Evolutionary conservation across 1,140 invertebrate genomes (phyloP).

Genomic region (Dendroctonus ponderosae): DNA sequence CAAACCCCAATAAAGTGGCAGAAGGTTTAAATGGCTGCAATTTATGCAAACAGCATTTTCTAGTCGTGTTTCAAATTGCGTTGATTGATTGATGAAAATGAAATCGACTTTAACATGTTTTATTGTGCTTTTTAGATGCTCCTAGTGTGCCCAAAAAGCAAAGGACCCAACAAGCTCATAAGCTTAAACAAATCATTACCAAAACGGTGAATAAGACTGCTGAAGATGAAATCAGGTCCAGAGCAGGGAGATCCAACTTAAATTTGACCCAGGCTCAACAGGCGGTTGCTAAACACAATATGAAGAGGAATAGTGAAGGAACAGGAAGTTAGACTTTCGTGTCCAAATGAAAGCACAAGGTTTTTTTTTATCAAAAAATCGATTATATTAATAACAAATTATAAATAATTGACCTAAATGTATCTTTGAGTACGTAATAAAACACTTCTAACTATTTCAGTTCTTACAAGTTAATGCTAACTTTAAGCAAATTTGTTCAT

Average conservation of each 20-base stretch:
- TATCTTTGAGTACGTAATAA: no score
- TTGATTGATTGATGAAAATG: background rate
- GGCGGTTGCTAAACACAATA: conserved; percentile 50
- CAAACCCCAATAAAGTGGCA: background rate
- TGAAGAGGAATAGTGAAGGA: conserved; percentile 3
- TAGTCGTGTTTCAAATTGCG: no score
- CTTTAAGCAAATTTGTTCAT: no score
- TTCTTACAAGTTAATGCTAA: no score
- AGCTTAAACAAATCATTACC: conserved; percentile 62
- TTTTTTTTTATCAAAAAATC: no score
- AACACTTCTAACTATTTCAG: no score
- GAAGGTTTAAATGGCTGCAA: conserved; percentile 1
- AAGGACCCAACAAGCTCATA: conserved; percentile 58
- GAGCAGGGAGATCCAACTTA: conserved; percentile 55
- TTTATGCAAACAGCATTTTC: background rate
- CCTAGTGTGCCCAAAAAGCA: conserved; percentile 63
- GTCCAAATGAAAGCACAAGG: no score
- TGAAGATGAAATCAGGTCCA: conserved; percentile 60
- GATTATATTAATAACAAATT: no score
- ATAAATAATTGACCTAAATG: no score
- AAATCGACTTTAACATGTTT: conserved; percentile 25
- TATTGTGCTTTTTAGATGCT: conserved; percentile 52
- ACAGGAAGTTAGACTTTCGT: no score
- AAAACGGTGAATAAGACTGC: conserved; percentile 62
- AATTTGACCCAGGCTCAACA: conserved; percentile 55